Percentiles rank a stretch among this genome's conserved stretches.
phyloP scores from a whole-genome alignment of 2,797 vertebrate species.

The Artibeus lituratus region DNA sequence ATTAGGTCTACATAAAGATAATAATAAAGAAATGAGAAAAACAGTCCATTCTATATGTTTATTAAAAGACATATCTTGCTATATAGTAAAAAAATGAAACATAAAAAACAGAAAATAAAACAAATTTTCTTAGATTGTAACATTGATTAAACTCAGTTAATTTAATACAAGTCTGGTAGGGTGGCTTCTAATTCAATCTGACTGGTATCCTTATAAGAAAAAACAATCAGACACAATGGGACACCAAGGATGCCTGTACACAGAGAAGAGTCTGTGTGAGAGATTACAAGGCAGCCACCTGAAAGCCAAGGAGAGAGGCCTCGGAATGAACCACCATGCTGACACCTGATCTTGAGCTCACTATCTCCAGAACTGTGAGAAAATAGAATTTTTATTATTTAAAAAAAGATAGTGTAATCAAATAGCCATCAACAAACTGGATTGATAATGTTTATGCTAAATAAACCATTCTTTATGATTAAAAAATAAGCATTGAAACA shows the following conservation, averaged over 20 bases:
- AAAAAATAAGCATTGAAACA: not conserved
- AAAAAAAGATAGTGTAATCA: not conserved
- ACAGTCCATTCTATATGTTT: not conserved
- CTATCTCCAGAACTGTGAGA: not conserved
- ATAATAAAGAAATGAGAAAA: not conserved
- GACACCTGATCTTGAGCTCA: not conserved
- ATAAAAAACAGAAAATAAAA: not conserved
- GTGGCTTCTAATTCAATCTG: not conserved
- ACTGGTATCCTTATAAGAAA: not conserved
- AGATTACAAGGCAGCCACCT: not conserved
- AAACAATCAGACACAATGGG: not conserved
- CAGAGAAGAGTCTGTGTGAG: not conserved
- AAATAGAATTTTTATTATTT: not conserved
- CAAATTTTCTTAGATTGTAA: not conserved
- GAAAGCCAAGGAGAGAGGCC: not conserved
- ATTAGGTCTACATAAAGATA: not conserved
- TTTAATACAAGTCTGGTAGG: not conserved
- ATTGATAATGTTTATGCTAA: not conserved
- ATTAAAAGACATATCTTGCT: not conserved
- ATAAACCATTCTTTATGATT: constrained; percentile 4
- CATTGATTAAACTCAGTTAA: not conserved
- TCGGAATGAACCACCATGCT: not conserved
- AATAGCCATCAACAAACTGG: not conserved
- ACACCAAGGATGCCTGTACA: not conserved
- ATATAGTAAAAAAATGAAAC: not conserved